A percentile compares a stretch with the other conserved stretches of the same genome.
These are phyloP conservation scores for Pseudopipra pipra DNA, from an alignment of 2,113 vertebrate genomes.

Conservation along the genomic window DNA sequence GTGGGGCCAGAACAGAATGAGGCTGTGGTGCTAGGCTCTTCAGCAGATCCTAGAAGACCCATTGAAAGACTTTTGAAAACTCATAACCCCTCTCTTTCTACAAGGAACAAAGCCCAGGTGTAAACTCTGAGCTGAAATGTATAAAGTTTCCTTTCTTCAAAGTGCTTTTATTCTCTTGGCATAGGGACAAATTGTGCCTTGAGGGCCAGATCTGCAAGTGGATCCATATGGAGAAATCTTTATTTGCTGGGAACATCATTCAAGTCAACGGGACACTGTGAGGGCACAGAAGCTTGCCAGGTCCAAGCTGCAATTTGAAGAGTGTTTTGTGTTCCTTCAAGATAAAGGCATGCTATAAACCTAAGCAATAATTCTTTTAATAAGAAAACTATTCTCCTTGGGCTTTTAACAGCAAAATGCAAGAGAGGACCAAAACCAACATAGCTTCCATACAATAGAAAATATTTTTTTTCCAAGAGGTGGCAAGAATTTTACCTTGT, in stretches of 20 bases:
- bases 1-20: background rate
- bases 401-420: constrained; percentile 20
- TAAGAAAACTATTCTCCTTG: constrained; percentile 32
- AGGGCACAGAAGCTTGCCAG: constrained; percentile 59
- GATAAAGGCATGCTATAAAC: constrained; percentile 48
- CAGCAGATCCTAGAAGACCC: background rate
- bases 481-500: constrained; percentile 62
- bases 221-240: constrained; percentile 67
- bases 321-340: constrained; percentile 55
- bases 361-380: constrained; percentile 47
- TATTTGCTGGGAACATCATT: constrained; percentile 60
- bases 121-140: constrained; percentile 21
- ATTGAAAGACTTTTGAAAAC: constrained; percentile 23
- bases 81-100: background rate
- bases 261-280: background rate
- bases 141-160: constrained; percentile 65
- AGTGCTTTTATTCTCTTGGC: constrained; percentile 63
- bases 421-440: background rate
- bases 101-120: constrained; percentile 53
- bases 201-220: constrained; percentile 58
- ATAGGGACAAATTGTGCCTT: constrained; percentile 59
- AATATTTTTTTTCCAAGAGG: background rate
- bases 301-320: constrained; percentile 38
- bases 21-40: background rate
- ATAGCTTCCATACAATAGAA: background rate